Conservation (phyloP, 2,888 invertebrate genomes). For the Monochamus alternatus region DNA sequence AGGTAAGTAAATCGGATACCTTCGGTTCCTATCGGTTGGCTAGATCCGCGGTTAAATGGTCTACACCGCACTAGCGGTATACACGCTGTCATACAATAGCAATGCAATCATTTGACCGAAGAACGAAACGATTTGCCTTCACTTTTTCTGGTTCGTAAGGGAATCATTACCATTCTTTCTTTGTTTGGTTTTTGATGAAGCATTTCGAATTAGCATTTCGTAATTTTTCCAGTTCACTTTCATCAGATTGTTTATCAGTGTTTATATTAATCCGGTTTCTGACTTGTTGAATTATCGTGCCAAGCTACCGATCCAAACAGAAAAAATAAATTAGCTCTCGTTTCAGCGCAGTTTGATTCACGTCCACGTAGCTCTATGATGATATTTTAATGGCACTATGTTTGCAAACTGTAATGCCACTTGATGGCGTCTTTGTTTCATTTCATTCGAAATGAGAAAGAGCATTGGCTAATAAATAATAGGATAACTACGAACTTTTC, state of each 20-base stretch:
- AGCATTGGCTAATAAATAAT: too few relatives aligned
- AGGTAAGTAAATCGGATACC: constrained; percentile 47
- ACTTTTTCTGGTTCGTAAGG: background rate
- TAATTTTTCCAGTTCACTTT: constrained; percentile 20
- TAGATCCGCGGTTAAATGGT: constrained; percentile 36
- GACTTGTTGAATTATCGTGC: constrained; percentile 19
- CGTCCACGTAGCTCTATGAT: background rate
- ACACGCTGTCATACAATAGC: background rate
- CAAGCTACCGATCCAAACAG: background rate
- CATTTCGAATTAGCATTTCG: background rate
- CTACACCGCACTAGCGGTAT: constrained; percentile 2
- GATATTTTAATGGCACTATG: background rate
- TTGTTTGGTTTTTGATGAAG: background rate
- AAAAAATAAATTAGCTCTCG: constrained; percentile 13
- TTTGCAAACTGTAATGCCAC: background rate
- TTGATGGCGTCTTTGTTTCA: too few relatives aligned
- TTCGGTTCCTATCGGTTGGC: constrained; percentile 50
- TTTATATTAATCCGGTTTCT: constrained; percentile 26
- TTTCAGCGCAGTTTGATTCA: background rate
- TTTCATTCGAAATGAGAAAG: too few relatives aligned
- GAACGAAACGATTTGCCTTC: constrained; percentile 9
- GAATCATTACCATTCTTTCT: background rate
- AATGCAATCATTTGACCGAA: background rate
- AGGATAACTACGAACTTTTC: too few relatives aligned
- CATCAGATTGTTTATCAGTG: constrained; percentile 17